phyloP scores from a whole-genome alignment of 2,113 vertebrate genomes.

The Acrocephalus kingi region DNA sequence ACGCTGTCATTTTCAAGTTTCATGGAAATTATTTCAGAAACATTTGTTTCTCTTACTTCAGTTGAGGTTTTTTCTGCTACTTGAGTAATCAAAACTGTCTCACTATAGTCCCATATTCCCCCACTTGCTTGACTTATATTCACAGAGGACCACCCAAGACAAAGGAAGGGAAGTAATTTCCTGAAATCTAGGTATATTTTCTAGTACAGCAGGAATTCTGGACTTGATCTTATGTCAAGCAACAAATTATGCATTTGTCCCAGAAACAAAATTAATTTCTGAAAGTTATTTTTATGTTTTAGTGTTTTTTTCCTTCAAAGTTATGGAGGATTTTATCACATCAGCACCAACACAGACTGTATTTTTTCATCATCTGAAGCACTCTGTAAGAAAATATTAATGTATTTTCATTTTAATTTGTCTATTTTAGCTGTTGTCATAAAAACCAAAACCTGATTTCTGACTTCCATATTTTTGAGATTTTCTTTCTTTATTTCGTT shows the following conservation, averaged over 20 bases:
- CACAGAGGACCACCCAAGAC: background rate
- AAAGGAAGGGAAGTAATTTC: background rate
- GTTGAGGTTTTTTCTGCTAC: background rate
- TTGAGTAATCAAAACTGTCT: background rate
- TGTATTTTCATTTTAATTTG: background rate
- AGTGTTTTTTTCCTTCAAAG: background rate
- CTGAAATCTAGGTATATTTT: background rate
- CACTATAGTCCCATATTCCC: background rate
- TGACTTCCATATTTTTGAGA: background rate
- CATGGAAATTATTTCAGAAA: background rate
- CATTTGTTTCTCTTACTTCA: background rate
- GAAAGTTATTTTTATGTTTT: background rate
- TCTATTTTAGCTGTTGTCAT: background rate
- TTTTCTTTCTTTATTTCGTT: rapidly evolving
- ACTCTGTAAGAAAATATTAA: background rate
- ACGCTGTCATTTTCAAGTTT: background rate
- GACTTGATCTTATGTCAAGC: background rate
- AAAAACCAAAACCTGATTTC: background rate
- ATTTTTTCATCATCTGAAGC: background rate
- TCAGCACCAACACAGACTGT: background rate
- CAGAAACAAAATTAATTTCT: background rate
- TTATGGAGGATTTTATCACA: background rate
- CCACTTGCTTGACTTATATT: background rate
- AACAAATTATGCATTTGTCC: background rate
- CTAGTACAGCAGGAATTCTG: background rate